Base-by-base conservation (phyloP, 2,113 vertebrate genomes). In the Callopanchax toddi region DNA sequence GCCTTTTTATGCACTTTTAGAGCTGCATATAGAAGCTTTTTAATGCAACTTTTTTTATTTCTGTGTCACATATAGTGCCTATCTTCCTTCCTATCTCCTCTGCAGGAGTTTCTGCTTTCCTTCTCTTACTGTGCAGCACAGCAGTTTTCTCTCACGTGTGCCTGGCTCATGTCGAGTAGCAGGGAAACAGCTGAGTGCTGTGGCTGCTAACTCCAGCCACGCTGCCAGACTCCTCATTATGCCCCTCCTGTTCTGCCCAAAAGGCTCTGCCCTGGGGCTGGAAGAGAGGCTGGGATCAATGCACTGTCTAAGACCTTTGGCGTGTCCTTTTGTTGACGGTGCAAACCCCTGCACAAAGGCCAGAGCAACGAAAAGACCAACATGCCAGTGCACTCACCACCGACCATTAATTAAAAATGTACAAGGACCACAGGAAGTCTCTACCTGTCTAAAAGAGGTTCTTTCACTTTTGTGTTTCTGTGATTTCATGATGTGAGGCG, bases 361-460 rank as follows among this genome's bases (percentile, higher is more conserved):
- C 8, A 6, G 6, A 42, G 11, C 61, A 26, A 44, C 26, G 34
- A 37, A 60, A 61, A 56, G 34, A 36, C 46, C 64, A 58, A 43
- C 26, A 75, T 75, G 50, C 61, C 52, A 61, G 72, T 59, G 53
- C 61, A 56, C 42, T 67, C 13, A 46, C 65, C 6, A 51, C 76
- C 79, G 86, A 75, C 76, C 71, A 46, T 50, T 71, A 90, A 91
- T 91, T 91, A 90, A 86, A 87, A 70, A 55, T 43, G 52, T 58
- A 22, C 29, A 39, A 61, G 58, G 60, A 44, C 11, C 51, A 23
- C 34, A 36, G 82, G 65, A 81, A 85, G 86, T 74, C 68, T 22
- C 8, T 15, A n/a, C 39, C 39, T 60, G 20, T 39, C 32, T 7
- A 43, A 67, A 53, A 60, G 50, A 57, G 63, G 67, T 68, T 49